Evolutionary conservation across 2,888 invertebrate genomes (phyloP), one percentile per base, ranked within the genome.

Genomic region (Sthenelais limicola): DNA sequence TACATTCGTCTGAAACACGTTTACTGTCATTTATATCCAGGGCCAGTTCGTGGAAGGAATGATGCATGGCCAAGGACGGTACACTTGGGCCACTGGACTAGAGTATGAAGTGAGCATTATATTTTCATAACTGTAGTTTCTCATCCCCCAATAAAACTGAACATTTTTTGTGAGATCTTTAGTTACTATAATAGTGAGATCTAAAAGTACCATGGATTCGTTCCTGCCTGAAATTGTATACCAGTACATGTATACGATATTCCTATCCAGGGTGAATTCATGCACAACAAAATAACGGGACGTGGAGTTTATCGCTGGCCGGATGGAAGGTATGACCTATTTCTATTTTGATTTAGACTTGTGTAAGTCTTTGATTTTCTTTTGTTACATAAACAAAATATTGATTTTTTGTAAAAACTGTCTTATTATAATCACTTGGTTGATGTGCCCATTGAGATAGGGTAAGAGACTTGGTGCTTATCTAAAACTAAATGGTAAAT

Each of bases 61-160:
- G 67, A 88, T 88, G 88, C 86, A 88, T 83, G 88, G 88, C 1
- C 80, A 79, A 73, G 88, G 88, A 12, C 75, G 73, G n/a, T 88
- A 88, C 76, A 82, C 78, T 9, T 88, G 88, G 88, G 75, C 78
- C 21, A 84, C 86, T 82, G 87, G 86, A n/a, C 80, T 86, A 7
- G 73, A 73, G 1, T 88, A 88, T 80, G 84, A 86, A 82, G 87
- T 86, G 78, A 66, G 73, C 47, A 49, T 49, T 51, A 30, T 28
- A 43, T 15, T 21, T 9, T 38, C 12, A 26, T 28, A 71, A 18
- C 38, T 67, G 26, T 47, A 43, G 38, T 24, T 2, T 24, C 18
- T 24, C 18, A 24, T 15, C 32, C 7, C 4, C 21, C n/a, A 18
- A 48, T 72, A 69, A 5, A 15, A 33, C 7, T 24, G 21, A 24